These are phyloP conservation scores for Sclerurus mexicanus DNA, from an alignment of 2,113 vertebrate genomes.

Conservation along the genomic window DNA sequence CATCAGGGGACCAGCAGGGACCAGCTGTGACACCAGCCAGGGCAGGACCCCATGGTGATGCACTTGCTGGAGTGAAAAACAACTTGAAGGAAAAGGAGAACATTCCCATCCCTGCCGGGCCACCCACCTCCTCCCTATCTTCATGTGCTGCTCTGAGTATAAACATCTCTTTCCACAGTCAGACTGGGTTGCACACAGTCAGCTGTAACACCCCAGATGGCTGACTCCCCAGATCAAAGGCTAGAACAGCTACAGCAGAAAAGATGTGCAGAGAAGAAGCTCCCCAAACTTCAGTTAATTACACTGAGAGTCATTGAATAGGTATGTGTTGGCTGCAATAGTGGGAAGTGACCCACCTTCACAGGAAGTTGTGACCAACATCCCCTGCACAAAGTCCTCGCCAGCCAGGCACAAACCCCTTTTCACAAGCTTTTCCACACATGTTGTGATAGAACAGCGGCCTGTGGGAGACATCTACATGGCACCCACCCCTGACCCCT, in stretches of 20 bases:
- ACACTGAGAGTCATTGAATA: not conserved
- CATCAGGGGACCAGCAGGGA: not conserved
- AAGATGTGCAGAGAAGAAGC: not conserved
- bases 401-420: not conserved
- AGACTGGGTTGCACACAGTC: not conserved
- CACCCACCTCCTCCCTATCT: not conserved
- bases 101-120: not conserved
- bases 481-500: not conserved
- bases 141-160: not conserved
- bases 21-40: not conserved
- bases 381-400: not conserved
- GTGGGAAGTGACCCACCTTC: not conserved
- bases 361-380: not conserved
- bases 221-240: not conserved
- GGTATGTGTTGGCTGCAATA: not conserved
- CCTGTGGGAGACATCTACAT: rapidly evolving
- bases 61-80: not conserved
- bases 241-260: not conserved
- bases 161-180: rapidly evolving
- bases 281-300: not conserved
- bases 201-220: not conserved
- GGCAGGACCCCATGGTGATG: not conserved
- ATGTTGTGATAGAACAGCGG: rapidly evolving
- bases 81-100: not conserved
- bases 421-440: rapidly evolving